A percentile compares a stretch with the other conserved stretches of the same genome.
Conservation (phyloP, 2,888 invertebrate genomes). For the Drosophila eohydei region DNA sequence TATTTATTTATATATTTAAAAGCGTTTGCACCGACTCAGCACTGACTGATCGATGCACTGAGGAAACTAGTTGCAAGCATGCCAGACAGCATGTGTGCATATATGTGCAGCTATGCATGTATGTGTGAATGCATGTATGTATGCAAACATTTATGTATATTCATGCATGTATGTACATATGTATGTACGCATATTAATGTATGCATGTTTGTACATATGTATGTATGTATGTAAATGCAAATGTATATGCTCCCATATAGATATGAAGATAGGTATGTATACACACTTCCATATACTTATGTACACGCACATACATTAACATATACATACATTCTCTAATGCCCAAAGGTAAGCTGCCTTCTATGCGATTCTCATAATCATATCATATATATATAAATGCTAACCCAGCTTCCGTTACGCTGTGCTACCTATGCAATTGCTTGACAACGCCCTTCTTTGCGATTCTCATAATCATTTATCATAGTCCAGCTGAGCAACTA, state of each 20-base stretch:
- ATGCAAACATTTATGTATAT: neutral
- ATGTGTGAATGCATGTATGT: neutral
- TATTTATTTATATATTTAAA: conserved; percentile 14
- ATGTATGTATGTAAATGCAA: neutral
- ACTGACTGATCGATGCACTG: neutral
- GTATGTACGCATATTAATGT: neutral
- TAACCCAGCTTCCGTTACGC: neutral
- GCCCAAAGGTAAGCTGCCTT: neutral
- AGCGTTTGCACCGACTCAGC: neutral
- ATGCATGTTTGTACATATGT: neutral
- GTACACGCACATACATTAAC: neutral
- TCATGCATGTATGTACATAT: neutral
- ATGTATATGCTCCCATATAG: neutral
- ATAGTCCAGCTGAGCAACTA: conserved; percentile 22
- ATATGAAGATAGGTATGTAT: neutral
- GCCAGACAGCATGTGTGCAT: neutral
- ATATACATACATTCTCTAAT: neutral
- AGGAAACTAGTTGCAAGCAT: conserved; percentile 6
- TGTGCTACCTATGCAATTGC: neutral
- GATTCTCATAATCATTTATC: conserved; percentile 1
- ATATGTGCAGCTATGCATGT: neutral
- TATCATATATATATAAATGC: neutral
- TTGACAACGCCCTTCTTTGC: neutral
- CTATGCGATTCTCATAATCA: conserved; percentile 7
- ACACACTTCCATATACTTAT: neutral